Conservation (phyloP, 2,888 invertebrate genomes). For the Zonitis immaculata region DNA sequence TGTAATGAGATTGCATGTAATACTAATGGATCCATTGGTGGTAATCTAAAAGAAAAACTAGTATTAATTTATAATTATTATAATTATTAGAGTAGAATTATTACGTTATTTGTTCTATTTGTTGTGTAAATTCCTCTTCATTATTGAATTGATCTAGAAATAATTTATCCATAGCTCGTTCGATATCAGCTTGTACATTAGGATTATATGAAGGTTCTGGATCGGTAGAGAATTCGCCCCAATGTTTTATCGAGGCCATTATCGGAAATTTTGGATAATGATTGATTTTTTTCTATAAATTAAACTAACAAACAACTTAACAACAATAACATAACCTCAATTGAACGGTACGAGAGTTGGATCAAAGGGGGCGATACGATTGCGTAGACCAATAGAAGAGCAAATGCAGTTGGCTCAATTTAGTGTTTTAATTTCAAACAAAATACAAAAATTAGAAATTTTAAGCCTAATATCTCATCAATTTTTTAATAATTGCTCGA, state of each 20-base stretch:
- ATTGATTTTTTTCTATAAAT: too few relatives aligned
- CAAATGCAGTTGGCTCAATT: neutral
- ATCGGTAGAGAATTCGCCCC: slow-evolving; percentile 39
- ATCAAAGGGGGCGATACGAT: too few relatives aligned
- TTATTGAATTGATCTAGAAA: slow-evolving; percentile 39
- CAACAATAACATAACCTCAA: neutral
- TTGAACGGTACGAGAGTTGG: neutral
- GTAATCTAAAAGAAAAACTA: slow-evolving; percentile 31
- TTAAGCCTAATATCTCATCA: too few relatives aligned
- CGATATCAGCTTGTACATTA: slow-evolving; percentile 41
- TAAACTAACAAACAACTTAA: too few relatives aligned
- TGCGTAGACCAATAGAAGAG: too few relatives aligned
- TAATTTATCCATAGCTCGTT: slow-evolving; percentile 41
- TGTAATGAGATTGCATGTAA: slow-evolving; percentile 42
- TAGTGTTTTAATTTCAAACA: too few relatives aligned
- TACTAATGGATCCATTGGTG: slow-evolving; percentile 41
- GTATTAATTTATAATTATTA: neutral
- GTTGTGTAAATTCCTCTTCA: slow-evolving; percentile 25
- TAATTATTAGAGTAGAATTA: neutral
- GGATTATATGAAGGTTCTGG: slow-evolving; percentile 24
- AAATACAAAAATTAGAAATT: too few relatives aligned
- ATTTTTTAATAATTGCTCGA: too few relatives aligned
- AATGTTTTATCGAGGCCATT: slow-evolving; percentile 24
- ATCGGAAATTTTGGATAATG: neutral
- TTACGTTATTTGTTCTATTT: slow-evolving; percentile 34